Conservation (phyloP, 2,113 vertebrate genomes). For the Alethe castanea region DNA sequence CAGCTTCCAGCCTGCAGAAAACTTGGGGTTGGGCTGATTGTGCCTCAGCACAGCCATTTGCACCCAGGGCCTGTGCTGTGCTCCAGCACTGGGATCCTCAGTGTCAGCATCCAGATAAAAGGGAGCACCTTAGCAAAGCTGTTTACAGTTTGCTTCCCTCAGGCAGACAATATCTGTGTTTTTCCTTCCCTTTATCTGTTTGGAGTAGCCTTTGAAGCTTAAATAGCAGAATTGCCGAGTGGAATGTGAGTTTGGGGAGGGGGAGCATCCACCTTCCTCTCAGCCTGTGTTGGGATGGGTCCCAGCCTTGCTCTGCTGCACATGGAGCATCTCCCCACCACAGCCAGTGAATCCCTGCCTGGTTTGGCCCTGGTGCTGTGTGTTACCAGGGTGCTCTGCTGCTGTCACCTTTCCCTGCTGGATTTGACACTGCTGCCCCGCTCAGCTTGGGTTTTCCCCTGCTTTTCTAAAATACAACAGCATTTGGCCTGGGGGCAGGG, state of each 20-base stretch:
- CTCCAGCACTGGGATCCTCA: background rate
- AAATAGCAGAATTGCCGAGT: background rate
- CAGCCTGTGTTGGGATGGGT: accelerated
- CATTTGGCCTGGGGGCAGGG: background rate
- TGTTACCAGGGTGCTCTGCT: background rate
- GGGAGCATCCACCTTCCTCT: background rate
- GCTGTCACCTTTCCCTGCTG: background rate
- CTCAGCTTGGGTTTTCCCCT: background rate
- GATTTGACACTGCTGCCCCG: accelerated
- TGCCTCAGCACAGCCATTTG: accelerated
- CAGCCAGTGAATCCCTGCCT: background rate
- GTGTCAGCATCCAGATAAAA: background rate
- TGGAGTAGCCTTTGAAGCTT: slow-evolving; percentile 43
- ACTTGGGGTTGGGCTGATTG: background rate
- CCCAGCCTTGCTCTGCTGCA: background rate
- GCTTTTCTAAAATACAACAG: background rate
- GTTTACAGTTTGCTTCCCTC: slow-evolving; percentile 18
- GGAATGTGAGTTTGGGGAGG: background rate
- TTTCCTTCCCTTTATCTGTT: slow-evolving; percentile 21
- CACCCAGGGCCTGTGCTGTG: background rate
- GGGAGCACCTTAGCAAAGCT: background rate
- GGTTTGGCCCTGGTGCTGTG: background rate
- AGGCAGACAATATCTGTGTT: slow-evolving; percentile 11
- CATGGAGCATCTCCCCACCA: background rate
- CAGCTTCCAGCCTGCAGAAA: background rate